A percentile compares a stretch with the other conserved stretches of the same genome.
Conservation (phyloP, 92 coral and sea anemone species). For the Porites divaricata region DNA sequence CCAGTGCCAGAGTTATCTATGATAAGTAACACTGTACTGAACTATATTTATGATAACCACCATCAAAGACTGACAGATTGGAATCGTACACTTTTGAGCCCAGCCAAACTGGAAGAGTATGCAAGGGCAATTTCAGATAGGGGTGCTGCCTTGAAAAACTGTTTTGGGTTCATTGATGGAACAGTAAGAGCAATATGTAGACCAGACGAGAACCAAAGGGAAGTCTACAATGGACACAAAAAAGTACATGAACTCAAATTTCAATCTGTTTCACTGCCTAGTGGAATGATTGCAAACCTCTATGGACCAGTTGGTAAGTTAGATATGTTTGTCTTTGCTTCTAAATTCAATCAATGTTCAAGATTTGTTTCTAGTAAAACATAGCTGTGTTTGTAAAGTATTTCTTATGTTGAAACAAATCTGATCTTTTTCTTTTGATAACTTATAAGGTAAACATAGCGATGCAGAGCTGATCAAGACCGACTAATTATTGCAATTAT, state of each 20-base stretch:
- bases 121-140: not conserved
- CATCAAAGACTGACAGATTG: slow-evolving; percentile 43
- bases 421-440: slow-evolving; percentile 16
- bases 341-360: slow-evolving; percentile 10
- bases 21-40: slow-evolving; percentile 32
- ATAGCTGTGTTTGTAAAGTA: slow-evolving; percentile 4
- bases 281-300: slow-evolving; percentile 40
- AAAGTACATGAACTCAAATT: slow-evolving; percentile 27
- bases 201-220: too few species aligned
- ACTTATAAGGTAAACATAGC: not conserved
- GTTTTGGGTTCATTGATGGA: too few species aligned
- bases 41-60: slow-evolving; percentile 38
- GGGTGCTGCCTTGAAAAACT: too few species aligned
- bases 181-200: too few species aligned
- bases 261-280: slow-evolving; percentile 1
- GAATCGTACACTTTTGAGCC: slow-evolving; percentile 35
- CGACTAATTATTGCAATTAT: not conserved
- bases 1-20: slow-evolving; percentile 8
- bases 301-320: slow-evolving; percentile 37
- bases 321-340: not conserved
- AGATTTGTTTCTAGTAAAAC: not conserved
- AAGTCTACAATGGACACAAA: slow-evolving; percentile 13
- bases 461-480: slow-evolving; percentile 12
- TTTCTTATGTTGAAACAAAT: slow-evolving; percentile 21
- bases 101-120: slow-evolving; percentile 37